Conservation (phyloP, 2,797 vertebrate species). For the Neosalanx taihuensis region DNA sequence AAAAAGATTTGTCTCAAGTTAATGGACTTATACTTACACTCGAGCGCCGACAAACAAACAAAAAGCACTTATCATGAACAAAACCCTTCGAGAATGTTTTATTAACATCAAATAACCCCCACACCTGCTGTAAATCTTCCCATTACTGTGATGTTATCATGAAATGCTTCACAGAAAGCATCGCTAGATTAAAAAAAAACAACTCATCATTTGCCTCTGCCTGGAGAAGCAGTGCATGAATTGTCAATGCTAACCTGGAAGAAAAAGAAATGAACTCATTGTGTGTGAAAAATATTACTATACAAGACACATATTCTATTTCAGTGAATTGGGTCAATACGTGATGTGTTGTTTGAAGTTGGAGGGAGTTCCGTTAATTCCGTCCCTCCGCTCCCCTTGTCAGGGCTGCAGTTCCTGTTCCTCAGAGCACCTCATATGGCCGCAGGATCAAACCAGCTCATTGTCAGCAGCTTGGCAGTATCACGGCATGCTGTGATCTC, state of each 20-base stretch:
- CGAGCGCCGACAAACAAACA: conserved; percentile 76
- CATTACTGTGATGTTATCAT: conserved; percentile 75
- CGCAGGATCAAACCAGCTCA: background rate
- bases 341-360: background rate
- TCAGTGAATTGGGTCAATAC: conserved; percentile 43
- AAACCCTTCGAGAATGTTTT: conserved; percentile 73
- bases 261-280: too few species aligned
- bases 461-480: conserved; percentile 17
- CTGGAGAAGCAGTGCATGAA: conserved; percentile 67
- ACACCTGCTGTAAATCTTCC: conserved; percentile 75
- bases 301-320: too few species aligned
- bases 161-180: conserved; percentile 65
- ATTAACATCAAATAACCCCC: conserved; percentile 75
- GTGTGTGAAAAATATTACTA: too few species aligned
- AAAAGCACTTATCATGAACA: conserved; percentile 77
- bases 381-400: background rate
- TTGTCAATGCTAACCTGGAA: conserved; percentile 46
- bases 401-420: background rate
- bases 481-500: conserved; percentile 51
- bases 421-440: background rate
- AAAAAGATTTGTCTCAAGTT: conserved; percentile 73
- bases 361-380: background rate
- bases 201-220: conserved; percentile 63
- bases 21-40: conserved; percentile 73
- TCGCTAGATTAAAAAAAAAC: conserved; percentile 74